phyloP scores from a whole-genome alignment of 2,797 vertebrate genomes.

The Phoxinus dragarum region DNA sequence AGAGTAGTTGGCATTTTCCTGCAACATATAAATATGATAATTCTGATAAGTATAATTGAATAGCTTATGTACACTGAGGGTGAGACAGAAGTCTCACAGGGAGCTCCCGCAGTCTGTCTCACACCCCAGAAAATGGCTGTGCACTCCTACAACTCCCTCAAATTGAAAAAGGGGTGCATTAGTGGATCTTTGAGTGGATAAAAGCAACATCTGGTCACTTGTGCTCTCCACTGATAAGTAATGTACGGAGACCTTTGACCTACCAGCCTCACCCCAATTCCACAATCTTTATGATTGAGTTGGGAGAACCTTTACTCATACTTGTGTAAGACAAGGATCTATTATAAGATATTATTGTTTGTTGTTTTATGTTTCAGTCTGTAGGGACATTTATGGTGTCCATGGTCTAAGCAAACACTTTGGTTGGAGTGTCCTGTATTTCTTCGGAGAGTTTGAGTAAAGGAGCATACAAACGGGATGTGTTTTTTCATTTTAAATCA shows the following conservation, averaged over 20 bases:
- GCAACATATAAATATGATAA: slow-evolving; percentile 81
- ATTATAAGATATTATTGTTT: slow-evolving; percentile 10
- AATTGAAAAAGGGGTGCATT: slow-evolving; percentile 75
- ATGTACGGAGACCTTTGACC: slow-evolving; percentile 76
- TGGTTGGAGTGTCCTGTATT: neutral
- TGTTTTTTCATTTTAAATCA: neutral
- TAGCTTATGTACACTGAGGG: slow-evolving; percentile 70
- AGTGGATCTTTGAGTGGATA: slow-evolving; percentile 69
- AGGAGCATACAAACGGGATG: neutral
- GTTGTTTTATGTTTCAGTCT: slow-evolving; percentile 20
- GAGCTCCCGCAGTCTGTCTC: neutral
- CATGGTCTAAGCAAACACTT: slow-evolving; percentile 8
- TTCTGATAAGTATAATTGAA: slow-evolving; percentile 85
- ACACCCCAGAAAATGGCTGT: neutral
- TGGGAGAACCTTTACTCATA: slow-evolving; percentile 23
- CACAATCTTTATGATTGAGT: slow-evolving; percentile 68
- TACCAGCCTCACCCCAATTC: slow-evolving; percentile 79
- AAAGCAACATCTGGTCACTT: slow-evolving; percentile 72
- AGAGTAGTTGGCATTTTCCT: slow-evolving; percentile 73
- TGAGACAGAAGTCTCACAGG: slow-evolving; percentile 32
- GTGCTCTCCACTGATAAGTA: slow-evolving; percentile 73
- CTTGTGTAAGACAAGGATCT: slow-evolving; percentile 7
- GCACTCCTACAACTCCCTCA: slow-evolving; percentile 58
- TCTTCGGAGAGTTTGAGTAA: neutral
- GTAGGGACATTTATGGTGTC: neutral